phyloP scores from a whole-genome alignment of 2,797 vertebrate species.

The Arrhamphus sclerolepis region DNA sequence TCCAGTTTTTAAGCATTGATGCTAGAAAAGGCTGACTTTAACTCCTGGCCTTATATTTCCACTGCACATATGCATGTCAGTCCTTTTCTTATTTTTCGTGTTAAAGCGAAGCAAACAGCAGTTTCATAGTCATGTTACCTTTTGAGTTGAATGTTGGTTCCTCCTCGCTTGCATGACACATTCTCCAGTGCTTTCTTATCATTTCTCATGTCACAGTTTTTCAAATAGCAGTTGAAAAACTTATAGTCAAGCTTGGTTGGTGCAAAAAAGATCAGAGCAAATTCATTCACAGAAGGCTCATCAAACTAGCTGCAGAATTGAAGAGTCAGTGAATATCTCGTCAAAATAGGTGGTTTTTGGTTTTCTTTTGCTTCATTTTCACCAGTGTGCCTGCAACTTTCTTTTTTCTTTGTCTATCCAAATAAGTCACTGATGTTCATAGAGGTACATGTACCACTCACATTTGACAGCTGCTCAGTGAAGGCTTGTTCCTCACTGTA shows the following conservation, averaged over 20 bases:
- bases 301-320: slow-evolving; percentile 41
- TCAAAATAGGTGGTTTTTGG: slow-evolving; percentile 36
- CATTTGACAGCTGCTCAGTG: slow-evolving; percentile 27
- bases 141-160: neutral
- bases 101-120: too few relatives aligned
- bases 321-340: slow-evolving; percentile 33
- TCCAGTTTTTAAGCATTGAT: too few relatives aligned
- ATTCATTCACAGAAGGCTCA: slow-evolving; percentile 47
- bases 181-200: neutral
- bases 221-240: slow-evolving; percentile 45
- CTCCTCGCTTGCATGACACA: slow-evolving; percentile 26
- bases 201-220: slow-evolving; percentile 19
- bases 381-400: slow-evolving; percentile 19
- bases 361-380: slow-evolving; percentile 47
- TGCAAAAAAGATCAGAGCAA: slow-evolving; percentile 54
- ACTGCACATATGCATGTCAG: too few relatives aligned
- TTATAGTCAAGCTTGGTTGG: slow-evolving; percentile 50
- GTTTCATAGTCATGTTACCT: too few relatives aligned
- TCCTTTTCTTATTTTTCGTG: too few relatives aligned
- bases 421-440: slow-evolving; percentile 12
- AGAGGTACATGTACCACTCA: slow-evolving; percentile 18
- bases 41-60: too few relatives aligned
- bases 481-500: slow-evolving; percentile 23
- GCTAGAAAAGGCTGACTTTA: too few relatives aligned
- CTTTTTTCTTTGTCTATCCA: slow-evolving; percentile 11